Evolutionary conservation across 1,140 invertebrate genomes (phyloP).

Genomic region (Musca vetustissima): DNA sequence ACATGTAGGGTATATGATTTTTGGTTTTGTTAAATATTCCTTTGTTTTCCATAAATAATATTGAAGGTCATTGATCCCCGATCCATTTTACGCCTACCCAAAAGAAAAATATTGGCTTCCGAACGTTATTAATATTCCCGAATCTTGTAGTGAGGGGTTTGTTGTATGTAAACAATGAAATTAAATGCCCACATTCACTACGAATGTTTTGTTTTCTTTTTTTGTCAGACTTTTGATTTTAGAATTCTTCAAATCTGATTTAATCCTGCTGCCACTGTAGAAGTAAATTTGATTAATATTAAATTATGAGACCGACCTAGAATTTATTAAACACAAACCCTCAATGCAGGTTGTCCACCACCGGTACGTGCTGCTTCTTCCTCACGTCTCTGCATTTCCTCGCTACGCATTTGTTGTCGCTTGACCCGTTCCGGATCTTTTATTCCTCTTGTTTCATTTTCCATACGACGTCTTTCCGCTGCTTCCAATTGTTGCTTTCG

Average conservation of each 20-base stretch:
- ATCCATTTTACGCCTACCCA: too few relatives aligned
- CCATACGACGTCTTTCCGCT: conserved; percentile 44
- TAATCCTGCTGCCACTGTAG: conserved; percentile 40
- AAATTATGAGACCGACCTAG: background rate
- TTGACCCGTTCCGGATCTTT: conserved; percentile 46
- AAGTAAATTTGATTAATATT: background rate
- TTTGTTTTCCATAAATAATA: too few relatives aligned
- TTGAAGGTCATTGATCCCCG: too few relatives aligned
- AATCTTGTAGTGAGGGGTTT: too few relatives aligned
- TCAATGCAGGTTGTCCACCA: conserved; percentile 37
- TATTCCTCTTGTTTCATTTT: conserved; percentile 47
- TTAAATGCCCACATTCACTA: too few relatives aligned
- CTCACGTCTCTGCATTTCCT: conserved; percentile 40
- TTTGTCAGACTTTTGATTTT: background rate
- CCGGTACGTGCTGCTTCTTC: conserved; percentile 44
- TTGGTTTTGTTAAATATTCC: too few relatives aligned
- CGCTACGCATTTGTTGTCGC: conserved; percentile 40
- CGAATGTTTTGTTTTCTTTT: too few relatives aligned
- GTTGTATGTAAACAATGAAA: too few relatives aligned
- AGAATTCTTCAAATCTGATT: background rate
- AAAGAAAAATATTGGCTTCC: too few relatives aligned
- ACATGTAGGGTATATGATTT: too few relatives aligned
- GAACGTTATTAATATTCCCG: too few relatives aligned
- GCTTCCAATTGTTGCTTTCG: conserved; percentile 48
- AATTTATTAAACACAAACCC: conserved; percentile 31